Evolutionary conservation across 2,797 vertebrate species (phyloP), one percentile per base, ranked within the genome.

Genomic region (Macroramphosus scolopax): DNA sequence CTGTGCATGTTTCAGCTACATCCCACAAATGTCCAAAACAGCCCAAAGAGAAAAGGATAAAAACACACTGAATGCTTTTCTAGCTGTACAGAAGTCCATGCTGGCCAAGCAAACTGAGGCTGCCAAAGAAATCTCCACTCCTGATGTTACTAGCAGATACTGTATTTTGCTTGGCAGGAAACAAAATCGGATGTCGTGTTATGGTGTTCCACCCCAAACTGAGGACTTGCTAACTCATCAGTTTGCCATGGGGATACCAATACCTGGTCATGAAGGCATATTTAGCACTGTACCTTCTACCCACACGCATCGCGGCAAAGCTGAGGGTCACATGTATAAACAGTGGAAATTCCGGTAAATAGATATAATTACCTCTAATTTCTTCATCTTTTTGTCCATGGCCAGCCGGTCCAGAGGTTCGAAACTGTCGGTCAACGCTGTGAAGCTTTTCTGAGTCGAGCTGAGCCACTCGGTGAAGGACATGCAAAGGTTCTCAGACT

Each of bases 331-430:
- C n/a, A n/a, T n/a, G n/a, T n/a, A n/a, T n/a, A n/a, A n/a, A n/a
- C n/a, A n/a, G n/a, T n/a, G n/a, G n/a, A n/a, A n/a, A n/a, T n/a
- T n/a, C 20, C 6, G 20, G 6, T 22, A 6, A 22, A 22, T 6
- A 24, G 5, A 3, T 20, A 30, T 26, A 8, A 44, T 48, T 93
- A 98, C 97, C 95, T 98, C 93, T 46, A 98, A 48, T 24, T 89
- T 92, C 77, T 96, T 94, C 83, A 93, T 86, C 82, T 93, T 98
- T 65, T 85, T 94, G 60, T 92, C 94, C 92, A 98, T 92, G 57
- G 87, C 75, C 3, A 51, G 65, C 35, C 89, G 91, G 80, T 98
- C 93, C 36, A 92, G 82, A 47, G 88, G 62, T 0, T 93, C 93
- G 37, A 89, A 89, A 51, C 80, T 87, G 55, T 89, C 85, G 1